phyloP scores from a whole-genome alignment of 2,888 invertebrate genomes.

The Horisme vitalbata region DNA sequence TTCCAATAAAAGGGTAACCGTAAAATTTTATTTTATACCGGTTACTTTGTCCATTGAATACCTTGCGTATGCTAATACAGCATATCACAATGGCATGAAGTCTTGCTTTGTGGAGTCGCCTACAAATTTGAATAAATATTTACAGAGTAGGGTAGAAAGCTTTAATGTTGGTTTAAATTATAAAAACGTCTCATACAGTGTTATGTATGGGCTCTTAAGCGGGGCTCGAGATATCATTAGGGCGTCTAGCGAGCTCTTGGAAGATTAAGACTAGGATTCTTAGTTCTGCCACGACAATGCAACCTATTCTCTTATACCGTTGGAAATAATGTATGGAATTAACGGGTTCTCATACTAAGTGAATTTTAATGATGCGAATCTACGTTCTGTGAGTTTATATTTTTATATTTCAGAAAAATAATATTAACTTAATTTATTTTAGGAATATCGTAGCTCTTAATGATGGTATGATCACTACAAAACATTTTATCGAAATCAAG shows the following conservation, averaged over 20 bases:
- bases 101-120: conserved; percentile 65
- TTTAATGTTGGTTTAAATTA: conserved; percentile 80
- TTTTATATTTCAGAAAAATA: no score
- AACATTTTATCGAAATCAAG: no score
- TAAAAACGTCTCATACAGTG: conserved; percentile 81
- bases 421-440: no score
- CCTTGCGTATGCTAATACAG: conserved; percentile 74
- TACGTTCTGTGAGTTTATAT: neutral
- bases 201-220: conserved; percentile 80
- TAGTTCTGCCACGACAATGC: conserved; percentile 57
- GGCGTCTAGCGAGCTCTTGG: conserved; percentile 58
- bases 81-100: conserved; percentile 63
- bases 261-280: conserved; percentile 73
- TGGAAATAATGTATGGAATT: conserved; percentile 14
- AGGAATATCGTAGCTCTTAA: no score
- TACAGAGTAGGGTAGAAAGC: conserved; percentile 75
- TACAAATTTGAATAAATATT: conserved; percentile 81
- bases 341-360: conserved; percentile 28
- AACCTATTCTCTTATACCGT: conserved; percentile 46
- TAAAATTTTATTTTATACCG: conserved; percentile 76
- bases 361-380: conserved; percentile 33
- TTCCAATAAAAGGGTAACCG: conserved; percentile 74
- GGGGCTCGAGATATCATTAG: conserved; percentile 80
- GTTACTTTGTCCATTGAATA: conserved; percentile 77
- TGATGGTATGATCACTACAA: no score